phyloP scores from a whole-genome alignment of 2,113 vertebrate genomes.

The Donacobius atricapilla region DNA sequence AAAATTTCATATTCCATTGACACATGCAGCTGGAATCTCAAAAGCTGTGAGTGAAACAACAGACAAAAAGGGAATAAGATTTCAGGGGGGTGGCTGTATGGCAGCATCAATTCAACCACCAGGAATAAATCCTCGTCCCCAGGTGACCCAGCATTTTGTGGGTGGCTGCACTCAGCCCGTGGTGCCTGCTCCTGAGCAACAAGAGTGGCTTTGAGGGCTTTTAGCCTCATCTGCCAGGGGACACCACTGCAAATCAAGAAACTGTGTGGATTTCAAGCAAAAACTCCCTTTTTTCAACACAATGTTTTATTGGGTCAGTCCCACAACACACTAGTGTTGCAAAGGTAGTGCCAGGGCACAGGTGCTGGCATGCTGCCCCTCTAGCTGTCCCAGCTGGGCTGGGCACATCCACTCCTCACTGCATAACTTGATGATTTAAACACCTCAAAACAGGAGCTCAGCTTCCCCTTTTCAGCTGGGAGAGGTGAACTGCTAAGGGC shows the following conservation, averaged over 20 bases:
- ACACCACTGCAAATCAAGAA: background rate
- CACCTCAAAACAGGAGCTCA: background rate
- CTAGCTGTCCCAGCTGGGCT: background rate
- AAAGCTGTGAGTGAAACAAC: background rate
- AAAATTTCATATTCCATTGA: background rate
- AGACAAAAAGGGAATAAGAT: background rate
- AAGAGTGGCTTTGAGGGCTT: background rate
- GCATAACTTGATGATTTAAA: background rate
- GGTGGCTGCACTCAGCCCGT: background rate
- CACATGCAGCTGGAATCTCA: background rate
- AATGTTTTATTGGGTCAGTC: background rate
- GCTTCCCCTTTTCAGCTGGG: background rate
- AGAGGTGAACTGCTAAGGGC: background rate
- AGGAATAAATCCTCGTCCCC: background rate
- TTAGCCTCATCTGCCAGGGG: background rate
- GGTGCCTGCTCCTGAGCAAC: background rate
- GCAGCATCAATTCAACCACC: background rate
- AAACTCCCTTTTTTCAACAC: background rate
- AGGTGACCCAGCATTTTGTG: background rate
- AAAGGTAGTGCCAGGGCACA: background rate
- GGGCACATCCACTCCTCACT: background rate
- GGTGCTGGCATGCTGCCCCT: rapidly evolving
- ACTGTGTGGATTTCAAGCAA: background rate
- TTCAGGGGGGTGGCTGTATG: background rate
- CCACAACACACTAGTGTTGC: background rate